Evolutionary conservation across 2,113 vertebrate genomes (phyloP).

Genomic region (Anthoscopus minutus): DNA sequence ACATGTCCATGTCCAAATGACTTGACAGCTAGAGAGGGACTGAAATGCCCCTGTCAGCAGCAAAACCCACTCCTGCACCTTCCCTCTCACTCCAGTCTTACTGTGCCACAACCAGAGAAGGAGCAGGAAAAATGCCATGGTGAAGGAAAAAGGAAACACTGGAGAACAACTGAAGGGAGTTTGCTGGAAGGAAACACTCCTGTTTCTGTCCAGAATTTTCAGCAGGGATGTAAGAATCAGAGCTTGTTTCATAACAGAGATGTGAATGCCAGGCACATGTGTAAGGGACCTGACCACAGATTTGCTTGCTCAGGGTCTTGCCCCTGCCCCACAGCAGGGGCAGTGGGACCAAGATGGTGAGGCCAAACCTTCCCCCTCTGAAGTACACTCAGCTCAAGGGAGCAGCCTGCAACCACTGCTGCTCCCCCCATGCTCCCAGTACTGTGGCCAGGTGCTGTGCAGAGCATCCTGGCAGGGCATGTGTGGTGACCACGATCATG

Average conservation of each 20-base stretch:
- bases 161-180: not conserved
- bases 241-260: not conserved
- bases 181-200: not conserved
- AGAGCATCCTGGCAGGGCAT: accelerated
- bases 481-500: accelerated
- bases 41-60: not conserved
- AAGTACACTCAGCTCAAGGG: accelerated
- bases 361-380: not conserved
- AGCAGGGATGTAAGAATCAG: not conserved
- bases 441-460: too few relatives aligned
- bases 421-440: accelerated
- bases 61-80: not conserved
- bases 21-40: not conserved
- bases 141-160: not conserved
- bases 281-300: not conserved
- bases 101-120: not conserved
- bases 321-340: not conserved
- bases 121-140: not conserved
- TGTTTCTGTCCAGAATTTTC: not conserved
- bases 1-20: accelerated
- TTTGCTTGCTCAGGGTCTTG: not conserved
- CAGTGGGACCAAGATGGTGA: accelerated
- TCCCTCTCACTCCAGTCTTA: not conserved
- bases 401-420: not conserved
- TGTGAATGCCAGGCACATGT: accelerated